Base-by-base conservation (phyloP, 2,797 vertebrate species). In the Rhabdophis nuchalis region DNA sequence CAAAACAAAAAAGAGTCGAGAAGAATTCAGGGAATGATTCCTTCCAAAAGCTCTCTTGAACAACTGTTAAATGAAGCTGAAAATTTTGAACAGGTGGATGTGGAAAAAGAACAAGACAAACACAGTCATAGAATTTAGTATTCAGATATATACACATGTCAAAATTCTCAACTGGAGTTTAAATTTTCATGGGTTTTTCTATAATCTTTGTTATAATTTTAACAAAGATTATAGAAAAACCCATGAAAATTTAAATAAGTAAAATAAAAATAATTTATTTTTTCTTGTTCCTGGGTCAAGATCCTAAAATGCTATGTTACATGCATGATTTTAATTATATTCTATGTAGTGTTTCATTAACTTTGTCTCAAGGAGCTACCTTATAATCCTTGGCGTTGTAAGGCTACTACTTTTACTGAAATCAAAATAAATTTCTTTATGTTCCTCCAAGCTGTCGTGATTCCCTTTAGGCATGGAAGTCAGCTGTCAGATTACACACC, bases 61-160 rank as follows among this genome's bases (percentile, higher is more conserved):
- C 92, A 91, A 56, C 3, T 27, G 29, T 89, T 93, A 94, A 94
- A 36, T 85, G 46, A 68, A 91, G 90, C 87, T 91, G 5, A 60
- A 87, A 89, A 92, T 91, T 32, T 89, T 88, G 92, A 92, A 89
- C 54, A 92, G 68, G 29, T 93, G 85, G 86, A 91, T 2, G 57
- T 0, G 0, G 3, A 16, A 91, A 3, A 27, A 93, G 94, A 60
- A 0, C 9, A 1, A 46, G 0, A 23, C 2, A 20, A 29, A n/a
- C 36, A 53, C 88, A 85, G 77, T 94, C 93, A 95, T 41, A 91
- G 93, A 89, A 0, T n/a, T 64, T 12, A 61, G 89, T 64, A 60
- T 77, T 11, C 61, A 87, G 54, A 61, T 93, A 57, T 23, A 50
- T 36, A 88, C 46, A 91, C 50, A 87, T 32, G 85, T 72, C 72